Evolutionary conservation across 1,140 invertebrate genomes (phyloP).

Genomic region (Carcinoscorpius rotundicauda): DNA sequence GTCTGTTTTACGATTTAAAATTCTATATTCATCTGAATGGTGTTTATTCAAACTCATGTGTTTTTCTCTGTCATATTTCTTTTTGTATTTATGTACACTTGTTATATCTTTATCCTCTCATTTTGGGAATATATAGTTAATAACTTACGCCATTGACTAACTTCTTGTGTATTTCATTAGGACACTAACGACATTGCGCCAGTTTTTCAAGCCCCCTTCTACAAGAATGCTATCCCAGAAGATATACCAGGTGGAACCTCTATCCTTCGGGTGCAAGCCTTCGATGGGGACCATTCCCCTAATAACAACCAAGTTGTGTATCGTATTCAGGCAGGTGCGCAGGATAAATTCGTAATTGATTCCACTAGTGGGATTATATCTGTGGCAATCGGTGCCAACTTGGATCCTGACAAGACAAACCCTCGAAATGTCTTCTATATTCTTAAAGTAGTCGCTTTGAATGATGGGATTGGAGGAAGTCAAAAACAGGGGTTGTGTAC

Average conservation of each 20-base stretch:
- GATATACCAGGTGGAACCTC: constrained; percentile 63
- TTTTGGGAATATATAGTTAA: no score
- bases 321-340: constrained; percentile 68
- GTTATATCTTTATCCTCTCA: no score
- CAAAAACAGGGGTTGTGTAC: constrained; percentile 42
- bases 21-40: no score
- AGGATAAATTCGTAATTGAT: constrained; percentile 84
- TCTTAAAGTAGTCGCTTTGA: constrained; percentile 53
- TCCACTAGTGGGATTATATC: constrained; percentile 64
- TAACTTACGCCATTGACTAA: no score
- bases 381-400: constrained; percentile 67
- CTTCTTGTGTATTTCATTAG: constrained; percentile 31
- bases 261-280: constrained; percentile 59
- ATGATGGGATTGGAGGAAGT: constrained; percentile 70
- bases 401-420: constrained; percentile 77
- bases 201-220: constrained; percentile 56
- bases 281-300: constrained; percentile 68
- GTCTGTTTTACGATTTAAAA: no score
- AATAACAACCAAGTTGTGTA: constrained; percentile 80
- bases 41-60: no score
- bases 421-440: constrained; percentile 46
- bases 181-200: constrained; percentile 81
- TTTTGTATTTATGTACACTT: neutral
- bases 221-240: constrained; percentile 62
- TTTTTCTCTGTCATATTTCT: neutral